Conservation (phyloP, 1,140 invertebrate genomes). For the Solenopsis invicta region DNA sequence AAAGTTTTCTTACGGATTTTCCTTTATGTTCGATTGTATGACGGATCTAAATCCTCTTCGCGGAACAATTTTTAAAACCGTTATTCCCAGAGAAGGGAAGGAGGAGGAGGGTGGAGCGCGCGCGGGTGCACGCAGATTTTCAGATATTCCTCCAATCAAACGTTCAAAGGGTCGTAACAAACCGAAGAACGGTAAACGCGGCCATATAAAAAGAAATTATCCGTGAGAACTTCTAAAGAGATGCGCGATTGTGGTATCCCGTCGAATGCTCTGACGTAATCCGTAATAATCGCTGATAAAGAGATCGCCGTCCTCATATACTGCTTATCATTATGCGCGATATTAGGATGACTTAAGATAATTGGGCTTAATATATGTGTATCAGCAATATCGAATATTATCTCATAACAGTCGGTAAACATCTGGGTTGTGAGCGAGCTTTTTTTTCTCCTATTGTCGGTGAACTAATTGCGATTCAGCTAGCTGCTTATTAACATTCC, state of each 20-base stretch:
- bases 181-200: constrained; percentile 59
- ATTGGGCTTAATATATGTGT: constrained; percentile 18
- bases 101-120: no score
- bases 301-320: constrained; percentile 12
- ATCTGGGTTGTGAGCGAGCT: constrained; percentile 4
- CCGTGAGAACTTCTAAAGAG: constrained; percentile 55
- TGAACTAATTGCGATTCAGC: constrained; percentile 16
- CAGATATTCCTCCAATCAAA: constrained; percentile 50
- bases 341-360: constrained; percentile 24
- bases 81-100: constrained; percentile 11
- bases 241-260: constrained; percentile 34
- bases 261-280: constrained; percentile 34
- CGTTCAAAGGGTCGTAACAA: constrained; percentile 59
- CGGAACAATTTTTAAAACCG: constrained; percentile 25
- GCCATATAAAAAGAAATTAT: constrained; percentile 48
- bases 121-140: background rate
- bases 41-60: background rate
- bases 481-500: constrained; percentile 38
- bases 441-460: background rate
- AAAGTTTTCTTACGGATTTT: background rate
- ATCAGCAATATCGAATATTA: constrained; percentile 35
- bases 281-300: constrained; percentile 42
- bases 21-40: background rate
- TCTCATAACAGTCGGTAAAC: constrained; percentile 25
- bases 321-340: background rate